Base-by-base conservation (phyloP, 2,888 invertebrate genomes). In the Cremastinae sp. region DNA sequence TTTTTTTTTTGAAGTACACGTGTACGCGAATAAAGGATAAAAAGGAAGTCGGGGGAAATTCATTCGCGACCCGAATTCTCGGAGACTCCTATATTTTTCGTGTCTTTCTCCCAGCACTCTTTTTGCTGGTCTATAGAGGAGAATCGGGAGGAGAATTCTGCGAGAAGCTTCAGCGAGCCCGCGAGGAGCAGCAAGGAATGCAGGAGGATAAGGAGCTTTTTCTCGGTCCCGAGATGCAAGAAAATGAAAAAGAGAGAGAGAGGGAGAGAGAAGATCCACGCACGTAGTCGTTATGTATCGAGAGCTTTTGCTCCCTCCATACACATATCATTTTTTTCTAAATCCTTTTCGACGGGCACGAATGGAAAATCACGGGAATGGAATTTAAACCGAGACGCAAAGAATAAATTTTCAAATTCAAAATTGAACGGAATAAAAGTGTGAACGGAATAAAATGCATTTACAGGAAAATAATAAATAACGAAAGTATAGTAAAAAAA, bases 31-130 rank as follows among this genome's bases (percentile, higher is more conserved):
- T 7, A 43, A 61, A 59, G 54, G 47, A n/a, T n/a, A n/a, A n/a
- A 61, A 66, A 54, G 61, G 61, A 59, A 71, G 59, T 65, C 61
- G 66, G 61, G 59, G 54, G 49, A 75, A 71, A 75, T 75, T 75
- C 71, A 75, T 75, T 75, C 66, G 71, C 75, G 71, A 75, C 75
- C 71, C 65, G 59, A 66, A 65, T 75, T 71, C 71, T 45, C 59
- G n/a, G 22, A 47, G 65, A 66, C 61, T 38, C 59, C 47, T 65
- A 41, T 59, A 49, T 62, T 56, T 61, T 38, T 47, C 68, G 36
- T 68, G 14, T 36, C 66, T 38, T 53, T 59, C 20, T 22, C 9
- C 18, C 1, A 45, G 28, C 10, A 18, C 28, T 20, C 18, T 51
- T 9, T 49, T n/a, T 36, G 18, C 22, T 14, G n/a, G n/a, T n/a